Evolutionary conservation across 2,797 vertebrate species (phyloP).

Genomic region (Macropus fuliginosus): DNA sequence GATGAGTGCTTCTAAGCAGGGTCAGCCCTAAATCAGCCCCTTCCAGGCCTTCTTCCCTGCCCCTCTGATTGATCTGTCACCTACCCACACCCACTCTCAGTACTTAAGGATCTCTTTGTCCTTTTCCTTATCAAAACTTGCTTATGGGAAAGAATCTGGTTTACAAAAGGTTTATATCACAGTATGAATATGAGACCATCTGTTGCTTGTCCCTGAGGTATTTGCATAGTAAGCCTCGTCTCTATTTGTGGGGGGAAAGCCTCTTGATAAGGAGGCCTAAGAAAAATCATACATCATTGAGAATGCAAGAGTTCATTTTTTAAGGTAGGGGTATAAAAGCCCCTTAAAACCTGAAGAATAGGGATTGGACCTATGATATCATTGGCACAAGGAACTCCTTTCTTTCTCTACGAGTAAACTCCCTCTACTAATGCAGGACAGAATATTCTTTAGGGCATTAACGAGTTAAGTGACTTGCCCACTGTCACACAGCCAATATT

Average conservation of each 20-base stretch:
- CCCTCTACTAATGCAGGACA: neutral
- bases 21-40: neutral
- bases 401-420: neutral
- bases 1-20: neutral
- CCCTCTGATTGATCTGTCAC: neutral
- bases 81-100: neutral
- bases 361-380: neutral
- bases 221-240: neutral
- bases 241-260: neutral
- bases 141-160: neutral
- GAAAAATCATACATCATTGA: neutral
- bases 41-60: neutral
- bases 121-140: accelerated
- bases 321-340: neutral
- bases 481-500: neutral
- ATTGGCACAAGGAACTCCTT: neutral
- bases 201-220: neutral
- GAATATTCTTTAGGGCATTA: neutral
- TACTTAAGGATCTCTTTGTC: accelerated
- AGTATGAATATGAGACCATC: neutral
- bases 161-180: neutral
- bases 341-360: neutral
- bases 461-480: neutral
- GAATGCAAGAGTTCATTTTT: neutral
- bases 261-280: neutral